Percentiles rank a stretch among this genome's conserved stretches.
Evolutionary conservation across 35 echinoderm and acorn worm genomes (phyloP).

Genomic region (Apostichopus japonicus): DNA sequence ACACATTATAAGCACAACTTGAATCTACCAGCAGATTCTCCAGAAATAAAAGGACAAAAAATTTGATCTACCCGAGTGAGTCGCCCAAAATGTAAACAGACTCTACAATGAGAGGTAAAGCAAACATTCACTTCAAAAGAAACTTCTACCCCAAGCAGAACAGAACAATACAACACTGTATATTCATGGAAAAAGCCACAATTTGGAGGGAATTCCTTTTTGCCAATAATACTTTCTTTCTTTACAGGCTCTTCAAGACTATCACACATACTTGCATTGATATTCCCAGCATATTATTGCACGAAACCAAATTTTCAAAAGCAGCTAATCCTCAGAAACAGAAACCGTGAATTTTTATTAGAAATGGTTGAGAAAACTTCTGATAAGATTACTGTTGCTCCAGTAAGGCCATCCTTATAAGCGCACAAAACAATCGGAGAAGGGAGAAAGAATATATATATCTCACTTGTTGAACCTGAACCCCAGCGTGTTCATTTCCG

Average conservation of each 20-base stretch:
- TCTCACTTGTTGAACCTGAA: not conserved
- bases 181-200: not conserved
- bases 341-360: not conserved
- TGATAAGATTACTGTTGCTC: not conserved
- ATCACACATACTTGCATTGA: not conserved
- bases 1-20: not conserved
- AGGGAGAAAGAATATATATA: not conserved
- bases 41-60: conserved; percentile 10
- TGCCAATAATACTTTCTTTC: not conserved
- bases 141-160: not conserved
- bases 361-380: not conserved
- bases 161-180: not conserved
- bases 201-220: not conserved
- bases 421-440: not conserved
- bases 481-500: not conserved
- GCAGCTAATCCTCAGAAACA: not conserved
- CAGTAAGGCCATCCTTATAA: not conserved
- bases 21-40: conserved; percentile 11
- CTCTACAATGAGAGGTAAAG: not conserved
- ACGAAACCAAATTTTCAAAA: not conserved
- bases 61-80: conserved; percentile 17
- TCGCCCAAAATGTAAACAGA: conserved; percentile 41
- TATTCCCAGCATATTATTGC: not conserved
- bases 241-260: not conserved
- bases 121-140: conserved; percentile 17